Conservation (phyloP, 1,140 invertebrate species). For the Platyura marginata region DNA sequence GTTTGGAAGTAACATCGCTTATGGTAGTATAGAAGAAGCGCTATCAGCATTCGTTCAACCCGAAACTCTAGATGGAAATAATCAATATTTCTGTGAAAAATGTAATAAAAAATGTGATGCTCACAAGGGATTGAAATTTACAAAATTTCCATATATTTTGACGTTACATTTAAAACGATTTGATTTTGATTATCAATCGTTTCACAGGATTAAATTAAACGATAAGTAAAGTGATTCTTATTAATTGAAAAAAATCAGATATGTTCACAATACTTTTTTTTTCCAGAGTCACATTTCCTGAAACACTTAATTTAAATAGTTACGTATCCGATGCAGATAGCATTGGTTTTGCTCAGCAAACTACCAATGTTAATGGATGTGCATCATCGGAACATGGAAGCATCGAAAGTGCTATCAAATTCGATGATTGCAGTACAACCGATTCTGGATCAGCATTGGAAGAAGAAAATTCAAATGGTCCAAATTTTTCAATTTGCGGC, state of each 20-base stretch:
- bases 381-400: conserved; percentile 3
- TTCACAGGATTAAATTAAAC: conserved; percentile 79
- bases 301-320: conserved; percentile 61
- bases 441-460: conserved; percentile 47
- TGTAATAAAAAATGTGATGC: conserved; percentile 82
- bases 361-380: background rate
- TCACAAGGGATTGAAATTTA: conserved; percentile 80
- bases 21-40: conserved; percentile 72
- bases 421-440: conserved; percentile 49
- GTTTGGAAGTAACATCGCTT: conserved; percentile 60
- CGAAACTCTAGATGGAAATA: conserved; percentile 68
- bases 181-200: conserved; percentile 76
- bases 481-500: conserved; percentile 19
- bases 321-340: conserved; percentile 27
- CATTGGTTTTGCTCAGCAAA: background rate
- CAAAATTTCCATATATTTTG: conserved; percentile 73
- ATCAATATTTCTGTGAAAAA: conserved; percentile 80
- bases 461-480: conserved; percentile 30
- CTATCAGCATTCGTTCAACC: conserved; percentile 70
- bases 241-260: background rate
- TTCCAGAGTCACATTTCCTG: conserved; percentile 67
- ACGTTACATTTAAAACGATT: conserved; percentile 81
- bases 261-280: conserved; percentile 5
- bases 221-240: conserved; percentile 48
- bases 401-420: conserved; percentile 25